These are phyloP conservation scores for Mohoua ochrocephala DNA, from an alignment of 2,113 vertebrate species.

Conservation along the genomic window DNA sequence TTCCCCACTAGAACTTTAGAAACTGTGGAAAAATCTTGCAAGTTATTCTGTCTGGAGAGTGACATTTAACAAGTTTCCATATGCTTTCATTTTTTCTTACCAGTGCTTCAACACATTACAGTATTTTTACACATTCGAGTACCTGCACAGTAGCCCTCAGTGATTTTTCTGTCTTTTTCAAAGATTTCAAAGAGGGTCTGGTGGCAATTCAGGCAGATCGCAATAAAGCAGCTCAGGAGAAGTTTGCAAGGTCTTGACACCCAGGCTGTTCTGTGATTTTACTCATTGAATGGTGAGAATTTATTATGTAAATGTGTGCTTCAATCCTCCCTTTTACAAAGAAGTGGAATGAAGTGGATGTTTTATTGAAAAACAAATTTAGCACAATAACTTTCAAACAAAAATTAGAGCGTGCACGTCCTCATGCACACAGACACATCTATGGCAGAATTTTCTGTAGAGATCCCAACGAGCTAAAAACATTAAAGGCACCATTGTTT, in stretches of 20 bases:
- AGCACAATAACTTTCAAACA: background rate
- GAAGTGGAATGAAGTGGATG: background rate
- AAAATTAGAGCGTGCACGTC: background rate
- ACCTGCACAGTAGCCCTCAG: background rate
- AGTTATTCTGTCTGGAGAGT: background rate
- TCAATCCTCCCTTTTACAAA: background rate
- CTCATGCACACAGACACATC: too few species aligned
- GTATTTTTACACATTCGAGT: background rate
- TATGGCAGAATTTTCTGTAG: background rate
- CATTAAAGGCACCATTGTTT: background rate
- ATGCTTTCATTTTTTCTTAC: background rate
- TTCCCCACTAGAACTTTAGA: background rate
- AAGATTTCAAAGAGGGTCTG: background rate
- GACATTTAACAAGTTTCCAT: background rate
- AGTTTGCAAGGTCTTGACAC: background rate
- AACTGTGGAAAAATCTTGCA: background rate
- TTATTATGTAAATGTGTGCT: background rate
- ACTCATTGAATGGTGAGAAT: background rate
- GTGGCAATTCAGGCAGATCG: background rate
- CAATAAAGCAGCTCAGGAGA: background rate
- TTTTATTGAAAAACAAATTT: background rate
- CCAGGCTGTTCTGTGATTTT: constrained; percentile 9
- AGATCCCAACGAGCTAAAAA: background rate
- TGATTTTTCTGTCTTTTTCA: background rate
- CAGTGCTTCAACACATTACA: background rate